phyloP scores from a whole-genome alignment of 2,888 invertebrate species.

The Pocota personata region DNA sequence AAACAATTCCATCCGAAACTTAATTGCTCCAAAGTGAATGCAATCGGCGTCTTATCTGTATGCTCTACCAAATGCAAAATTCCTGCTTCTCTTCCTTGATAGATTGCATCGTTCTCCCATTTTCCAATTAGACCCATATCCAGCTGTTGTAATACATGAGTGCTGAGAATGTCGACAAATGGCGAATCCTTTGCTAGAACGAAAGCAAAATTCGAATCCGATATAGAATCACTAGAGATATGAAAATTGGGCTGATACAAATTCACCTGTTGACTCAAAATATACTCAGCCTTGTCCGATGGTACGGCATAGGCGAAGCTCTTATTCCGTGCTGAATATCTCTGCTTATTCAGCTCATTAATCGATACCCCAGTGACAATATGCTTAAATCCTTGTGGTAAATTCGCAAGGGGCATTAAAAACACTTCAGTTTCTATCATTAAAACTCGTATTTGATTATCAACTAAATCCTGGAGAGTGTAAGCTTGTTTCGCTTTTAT shows the following conservation, averaged over 20 bases:
- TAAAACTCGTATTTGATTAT: background rate
- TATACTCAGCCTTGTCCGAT: background rate
- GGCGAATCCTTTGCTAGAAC: background rate
- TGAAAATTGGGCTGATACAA: background rate
- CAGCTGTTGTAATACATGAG: background rate
- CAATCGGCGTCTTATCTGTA: background rate
- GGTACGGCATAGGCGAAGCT: background rate
- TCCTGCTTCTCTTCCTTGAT: background rate
- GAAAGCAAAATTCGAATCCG: background rate
- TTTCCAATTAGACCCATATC: slow-evolving; percentile 4
- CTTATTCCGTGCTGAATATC: background rate
- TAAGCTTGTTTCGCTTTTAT: slow-evolving; percentile 4
- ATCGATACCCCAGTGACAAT: background rate
- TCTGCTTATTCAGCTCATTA: background rate
- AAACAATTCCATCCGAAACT: slow-evolving; percentile 31
- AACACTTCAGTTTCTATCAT: background rate
- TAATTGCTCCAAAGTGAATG: background rate
- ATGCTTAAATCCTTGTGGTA: background rate
- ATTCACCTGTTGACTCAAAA: background rate
- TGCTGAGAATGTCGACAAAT: slow-evolving; percentile 2
- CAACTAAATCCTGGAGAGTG: slow-evolving; percentile 17
- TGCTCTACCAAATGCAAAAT: background rate
- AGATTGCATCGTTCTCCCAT: background rate
- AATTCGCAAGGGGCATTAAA: background rate
- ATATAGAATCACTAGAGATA: background rate